These are phyloP conservation scores for Campoletis raptor DNA, from an alignment of 2,888 invertebrate species.

Conservation along the genomic window DNA sequence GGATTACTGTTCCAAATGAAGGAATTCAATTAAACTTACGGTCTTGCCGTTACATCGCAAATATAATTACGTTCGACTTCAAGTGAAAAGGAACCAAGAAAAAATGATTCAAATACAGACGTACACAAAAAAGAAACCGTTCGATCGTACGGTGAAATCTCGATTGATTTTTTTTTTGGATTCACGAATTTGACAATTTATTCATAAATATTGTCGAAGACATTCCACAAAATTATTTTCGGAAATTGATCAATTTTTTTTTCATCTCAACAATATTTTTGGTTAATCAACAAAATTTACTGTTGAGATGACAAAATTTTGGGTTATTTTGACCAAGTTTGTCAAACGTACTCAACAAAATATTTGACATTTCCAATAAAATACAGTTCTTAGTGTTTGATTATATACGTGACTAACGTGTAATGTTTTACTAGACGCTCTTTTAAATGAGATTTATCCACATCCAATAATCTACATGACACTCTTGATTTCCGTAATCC, in stretches of 20 bases:
- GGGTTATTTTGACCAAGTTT: no score
- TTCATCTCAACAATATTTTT: no score
- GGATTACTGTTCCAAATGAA: constrained; percentile 33
- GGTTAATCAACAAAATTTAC: no score
- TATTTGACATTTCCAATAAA: no score
- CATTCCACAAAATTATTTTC: neutral
- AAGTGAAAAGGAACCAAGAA: neutral
- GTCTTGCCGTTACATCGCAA: neutral
- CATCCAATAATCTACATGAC: constrained; percentile 41
- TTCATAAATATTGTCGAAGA: neutral
- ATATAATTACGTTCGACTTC: constrained; percentile 7
- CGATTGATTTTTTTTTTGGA: neutral
- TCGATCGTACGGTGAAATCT: no score
- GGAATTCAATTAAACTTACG: constrained; percentile 51
- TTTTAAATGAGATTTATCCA: constrained; percentile 55
- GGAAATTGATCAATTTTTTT: no score
- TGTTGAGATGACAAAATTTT: no score
- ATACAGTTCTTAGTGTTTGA: no score
- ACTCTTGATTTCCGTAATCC: constrained; percentile 51
- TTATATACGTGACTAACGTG: neutral
- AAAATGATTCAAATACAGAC: no score
- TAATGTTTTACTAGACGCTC: constrained; percentile 27
- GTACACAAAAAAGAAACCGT: no score
- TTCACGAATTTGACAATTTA: neutral
- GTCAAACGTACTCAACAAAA: no score